phyloP scores from a whole-genome alignment of 2,113 vertebrate species.

The Illadopsis cleaveri region DNA sequence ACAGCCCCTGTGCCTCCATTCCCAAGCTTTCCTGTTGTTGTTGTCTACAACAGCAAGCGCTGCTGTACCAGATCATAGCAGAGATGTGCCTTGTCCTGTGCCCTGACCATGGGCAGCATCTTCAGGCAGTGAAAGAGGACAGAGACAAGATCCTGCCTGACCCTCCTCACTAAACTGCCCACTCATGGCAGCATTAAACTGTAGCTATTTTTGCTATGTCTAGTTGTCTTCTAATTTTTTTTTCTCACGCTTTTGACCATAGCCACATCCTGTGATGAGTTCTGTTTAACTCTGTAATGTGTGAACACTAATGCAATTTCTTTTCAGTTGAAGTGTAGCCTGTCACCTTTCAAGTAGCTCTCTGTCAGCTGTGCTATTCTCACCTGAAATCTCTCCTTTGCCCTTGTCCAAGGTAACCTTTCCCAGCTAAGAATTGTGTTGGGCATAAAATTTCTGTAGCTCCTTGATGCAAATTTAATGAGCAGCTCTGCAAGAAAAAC shows the following conservation, averaged over 20 bases:
- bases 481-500: not conserved
- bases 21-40: not conserved
- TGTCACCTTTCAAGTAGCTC: not conserved
- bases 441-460: not conserved
- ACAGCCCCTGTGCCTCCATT: not conserved
- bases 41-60: not conserved
- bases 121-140: not conserved
- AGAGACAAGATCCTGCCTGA: not conserved
- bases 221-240: not conserved
- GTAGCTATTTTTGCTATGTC: not conserved
- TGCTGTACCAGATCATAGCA: too few relatives aligned
- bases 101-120: not conserved
- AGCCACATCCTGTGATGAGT: conserved; percentile 47
- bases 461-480: not conserved
- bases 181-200: not conserved
- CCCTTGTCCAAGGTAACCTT: not conserved
- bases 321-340: not conserved
- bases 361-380: not conserved
- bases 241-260: conserved; percentile 4
- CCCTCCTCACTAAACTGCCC: not conserved
- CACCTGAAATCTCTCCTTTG: not conserved
- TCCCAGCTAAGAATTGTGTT: not conserved
- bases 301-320: not conserved
- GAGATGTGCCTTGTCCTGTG: accelerated
- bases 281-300: not conserved